phyloP scores from a whole-genome alignment of 2,797 vertebrate species.

The Vireo griseus region DNA sequence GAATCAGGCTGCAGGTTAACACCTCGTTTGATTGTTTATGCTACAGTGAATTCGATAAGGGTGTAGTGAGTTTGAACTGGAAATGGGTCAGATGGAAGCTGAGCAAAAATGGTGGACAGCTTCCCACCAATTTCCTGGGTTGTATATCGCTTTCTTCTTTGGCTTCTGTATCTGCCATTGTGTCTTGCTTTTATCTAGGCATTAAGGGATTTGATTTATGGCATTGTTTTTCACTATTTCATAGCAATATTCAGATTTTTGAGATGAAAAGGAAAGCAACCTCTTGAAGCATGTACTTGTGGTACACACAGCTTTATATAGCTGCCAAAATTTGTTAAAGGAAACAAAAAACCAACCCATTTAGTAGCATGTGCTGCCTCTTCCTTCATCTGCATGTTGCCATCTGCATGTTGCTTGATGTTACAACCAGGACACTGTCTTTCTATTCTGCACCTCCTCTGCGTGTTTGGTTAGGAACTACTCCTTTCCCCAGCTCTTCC shows the following conservation, averaged over 20 bases:
- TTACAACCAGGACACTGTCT: not conserved
- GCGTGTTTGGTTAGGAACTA: fast-evolving
- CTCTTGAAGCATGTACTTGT: not conserved
- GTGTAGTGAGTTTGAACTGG: not conserved
- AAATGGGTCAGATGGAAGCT: not conserved
- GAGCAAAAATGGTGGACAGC: not conserved
- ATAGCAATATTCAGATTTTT: not conserved
- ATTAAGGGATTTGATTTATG: not conserved
- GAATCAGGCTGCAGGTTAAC: not conserved
- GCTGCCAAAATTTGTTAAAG: not conserved
- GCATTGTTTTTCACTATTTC: not conserved
- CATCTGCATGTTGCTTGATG: not conserved
- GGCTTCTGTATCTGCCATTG: not conserved
- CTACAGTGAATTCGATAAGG: not conserved
- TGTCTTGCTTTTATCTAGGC: not conserved
- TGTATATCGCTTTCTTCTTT: not conserved
- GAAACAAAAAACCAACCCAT: not conserved
- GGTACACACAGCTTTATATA: not conserved
- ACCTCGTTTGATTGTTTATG: not conserved
- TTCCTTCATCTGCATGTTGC: not conserved
- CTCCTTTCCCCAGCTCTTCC: not conserved
- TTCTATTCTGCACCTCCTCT: not conserved
- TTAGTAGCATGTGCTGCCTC: not conserved
- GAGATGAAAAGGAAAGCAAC: not conserved
- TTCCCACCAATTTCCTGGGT: not conserved